Evolutionary conservation across 2,113 vertebrate genomes (phyloP).

Genomic region (Henicopernis longicauda): DNA sequence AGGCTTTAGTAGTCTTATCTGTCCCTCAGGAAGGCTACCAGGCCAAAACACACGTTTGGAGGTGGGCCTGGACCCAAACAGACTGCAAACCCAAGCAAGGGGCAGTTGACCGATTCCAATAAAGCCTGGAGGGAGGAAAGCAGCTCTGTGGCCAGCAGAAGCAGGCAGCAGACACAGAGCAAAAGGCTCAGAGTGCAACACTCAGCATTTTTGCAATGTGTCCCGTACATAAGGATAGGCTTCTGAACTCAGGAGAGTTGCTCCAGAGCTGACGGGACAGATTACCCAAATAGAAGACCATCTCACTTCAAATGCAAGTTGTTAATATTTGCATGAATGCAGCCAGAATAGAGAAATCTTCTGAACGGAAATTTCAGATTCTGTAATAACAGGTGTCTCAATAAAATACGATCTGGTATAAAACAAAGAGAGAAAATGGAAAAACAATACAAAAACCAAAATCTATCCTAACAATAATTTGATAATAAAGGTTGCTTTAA

Average conservation of each 20-base stretch:
- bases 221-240: not conserved
- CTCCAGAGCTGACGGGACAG: not conserved
- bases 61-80: accelerated
- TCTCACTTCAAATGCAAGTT: not conserved
- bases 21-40: not conserved
- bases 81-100: not conserved
- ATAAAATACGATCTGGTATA: not conserved
- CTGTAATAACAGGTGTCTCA: not conserved
- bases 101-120: not conserved
- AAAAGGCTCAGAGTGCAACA: not conserved
- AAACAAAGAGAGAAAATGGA: not conserved
- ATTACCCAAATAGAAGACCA: not conserved
- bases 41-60: not conserved
- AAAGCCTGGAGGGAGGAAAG: not conserved
- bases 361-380: not conserved
- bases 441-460: not conserved
- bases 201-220: not conserved
- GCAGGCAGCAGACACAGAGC: not conserved
- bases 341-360: not conserved
- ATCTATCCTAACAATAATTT: not conserved
- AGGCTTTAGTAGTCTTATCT: not conserved
- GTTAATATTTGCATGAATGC: not conserved
- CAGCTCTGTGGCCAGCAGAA: not conserved
- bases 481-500: not conserved
- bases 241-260: not conserved